Evolutionary conservation across 2,888 invertebrate species (phyloP), one percentile per base, ranked within the genome.

Genomic region (Nudaria mundana): DNA sequence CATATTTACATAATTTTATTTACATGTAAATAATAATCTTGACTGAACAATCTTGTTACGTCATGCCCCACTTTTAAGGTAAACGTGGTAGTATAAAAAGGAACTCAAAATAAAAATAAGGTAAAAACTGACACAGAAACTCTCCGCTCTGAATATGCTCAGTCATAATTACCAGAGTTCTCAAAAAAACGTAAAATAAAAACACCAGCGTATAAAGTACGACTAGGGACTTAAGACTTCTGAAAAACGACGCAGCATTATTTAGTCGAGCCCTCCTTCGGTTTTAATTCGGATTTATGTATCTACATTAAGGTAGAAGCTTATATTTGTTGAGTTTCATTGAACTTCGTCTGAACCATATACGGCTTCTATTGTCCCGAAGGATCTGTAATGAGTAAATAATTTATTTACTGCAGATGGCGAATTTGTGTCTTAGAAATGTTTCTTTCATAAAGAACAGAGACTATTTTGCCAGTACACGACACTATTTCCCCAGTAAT

Each of bases 221-320:
- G 65, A 67, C 60, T 66, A 56, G 56, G 71, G 76, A 75, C 79
- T 81, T 82, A 85, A 82, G 83, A 76, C 81, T 78, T 76, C 71
- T 82, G 77, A 85, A 81, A 81, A 84, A 85, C 72, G 83, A 76
- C 73, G 56, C 53, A 56, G 65, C 80, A 84, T 85, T 85, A 82
- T 81, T 85, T 84, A 85, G 81, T 74, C 71, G 65, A 67, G 69
- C 67, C 76, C 77, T 80, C 75, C 78, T 84, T 76, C 63, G 65
- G 74, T 81, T 81, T 84, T 83, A 85, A 86, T 84, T 83, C 82
- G 76, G 78, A 86, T 86, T 84, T 85, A 86, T 85, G 79, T 78
- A 75, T 79, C 71, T 71, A 79, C 77, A 81, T 84, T 79, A 79
- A 75, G 78, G 76, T 79, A 72, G 73, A 71, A 66, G 76, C 78